Evolutionary conservation across 2,797 vertebrate genomes (phyloP).

Genomic region (Adrianichthys oophorus): DNA sequence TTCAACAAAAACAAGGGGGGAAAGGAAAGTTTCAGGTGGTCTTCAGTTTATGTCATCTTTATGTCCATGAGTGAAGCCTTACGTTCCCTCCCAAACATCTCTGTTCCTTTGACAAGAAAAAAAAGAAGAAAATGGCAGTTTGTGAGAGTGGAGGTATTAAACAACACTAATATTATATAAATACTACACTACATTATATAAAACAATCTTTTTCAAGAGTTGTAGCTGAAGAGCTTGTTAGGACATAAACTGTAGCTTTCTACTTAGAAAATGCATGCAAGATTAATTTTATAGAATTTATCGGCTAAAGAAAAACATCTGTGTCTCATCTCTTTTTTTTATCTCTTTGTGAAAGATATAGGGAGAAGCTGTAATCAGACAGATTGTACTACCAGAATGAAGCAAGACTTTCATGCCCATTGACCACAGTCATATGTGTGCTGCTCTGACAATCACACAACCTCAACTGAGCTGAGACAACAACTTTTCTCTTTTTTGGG

Average conservation of each 20-base stretch:
- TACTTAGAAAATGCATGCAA: not conserved
- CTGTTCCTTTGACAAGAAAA: constrained; percentile 50
- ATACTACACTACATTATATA: not conserved
- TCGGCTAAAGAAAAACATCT: constrained; percentile 21
- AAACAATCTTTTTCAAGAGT: not conserved
- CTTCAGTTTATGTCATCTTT: constrained; percentile 70
- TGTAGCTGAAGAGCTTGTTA: not conserved
- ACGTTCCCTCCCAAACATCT: constrained; percentile 68
- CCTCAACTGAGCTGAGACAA: constrained; percentile 43
- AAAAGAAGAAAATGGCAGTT: constrained; percentile 7
- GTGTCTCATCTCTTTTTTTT: constrained; percentile 4
- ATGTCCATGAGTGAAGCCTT: constrained; percentile 48
- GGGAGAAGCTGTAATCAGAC: constrained; percentile 36
- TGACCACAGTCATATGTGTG: constrained; percentile 37
- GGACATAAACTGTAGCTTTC: not conserved
- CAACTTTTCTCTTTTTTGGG: constrained; percentile 24
- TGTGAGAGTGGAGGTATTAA: constrained; percentile 3
- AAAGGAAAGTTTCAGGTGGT: constrained; percentile 48
- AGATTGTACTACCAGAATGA: constrained; percentile 41
- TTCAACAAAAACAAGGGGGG: constrained; percentile 42
- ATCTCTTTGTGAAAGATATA: constrained; percentile 15
- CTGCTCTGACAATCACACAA: constrained; percentile 59
- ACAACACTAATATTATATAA: not conserved
- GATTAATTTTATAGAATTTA: constrained; percentile 8
- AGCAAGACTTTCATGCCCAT: constrained; percentile 39